phyloP scores from a whole-genome alignment of 2,888 invertebrate species.

The Autographa pulchrina region DNA sequence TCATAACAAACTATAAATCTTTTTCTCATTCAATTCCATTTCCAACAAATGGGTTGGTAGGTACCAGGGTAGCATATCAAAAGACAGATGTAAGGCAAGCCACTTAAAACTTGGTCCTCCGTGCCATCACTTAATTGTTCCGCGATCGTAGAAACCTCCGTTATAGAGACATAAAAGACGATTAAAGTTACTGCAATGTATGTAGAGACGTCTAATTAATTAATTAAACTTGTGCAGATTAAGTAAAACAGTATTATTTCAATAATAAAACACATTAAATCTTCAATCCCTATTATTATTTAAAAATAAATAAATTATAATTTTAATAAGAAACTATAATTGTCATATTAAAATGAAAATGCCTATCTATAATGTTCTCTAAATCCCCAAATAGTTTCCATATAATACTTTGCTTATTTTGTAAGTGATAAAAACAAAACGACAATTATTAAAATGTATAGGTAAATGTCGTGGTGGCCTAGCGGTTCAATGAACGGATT shows the following conservation, averaged over 20 bases:
- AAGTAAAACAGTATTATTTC: no score
- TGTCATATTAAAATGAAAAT: no score
- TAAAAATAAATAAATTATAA: no score
- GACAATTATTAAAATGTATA: no score
- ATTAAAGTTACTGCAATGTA: constrained; percentile 22
- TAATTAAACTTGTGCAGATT: background rate
- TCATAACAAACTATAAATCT: background rate
- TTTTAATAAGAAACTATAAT: no score
- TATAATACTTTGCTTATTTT: no score
- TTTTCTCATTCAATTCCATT: background rate
- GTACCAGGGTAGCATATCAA: background rate
- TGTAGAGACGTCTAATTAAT: constrained; percentile 21
- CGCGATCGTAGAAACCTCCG: constrained; percentile 7
- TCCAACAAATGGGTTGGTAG: background rate
- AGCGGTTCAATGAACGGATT: no score
- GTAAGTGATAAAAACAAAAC: background rate
- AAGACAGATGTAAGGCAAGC: constrained; percentile 7
- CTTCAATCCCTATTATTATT: no score
- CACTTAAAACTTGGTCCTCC: constrained; percentile 27
- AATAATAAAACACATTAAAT: no score
- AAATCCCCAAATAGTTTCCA: no score
- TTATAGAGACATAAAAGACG: constrained; percentile 10
- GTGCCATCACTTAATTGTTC: constrained; percentile 10
- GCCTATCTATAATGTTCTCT: no score
- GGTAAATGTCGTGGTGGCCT: no score